A percentile compares a stretch with the other conserved stretches of the same genome.
phyloP scores from a whole-genome alignment of 2,113 vertebrate species.

The Cynopterus brachyotis region DNA sequence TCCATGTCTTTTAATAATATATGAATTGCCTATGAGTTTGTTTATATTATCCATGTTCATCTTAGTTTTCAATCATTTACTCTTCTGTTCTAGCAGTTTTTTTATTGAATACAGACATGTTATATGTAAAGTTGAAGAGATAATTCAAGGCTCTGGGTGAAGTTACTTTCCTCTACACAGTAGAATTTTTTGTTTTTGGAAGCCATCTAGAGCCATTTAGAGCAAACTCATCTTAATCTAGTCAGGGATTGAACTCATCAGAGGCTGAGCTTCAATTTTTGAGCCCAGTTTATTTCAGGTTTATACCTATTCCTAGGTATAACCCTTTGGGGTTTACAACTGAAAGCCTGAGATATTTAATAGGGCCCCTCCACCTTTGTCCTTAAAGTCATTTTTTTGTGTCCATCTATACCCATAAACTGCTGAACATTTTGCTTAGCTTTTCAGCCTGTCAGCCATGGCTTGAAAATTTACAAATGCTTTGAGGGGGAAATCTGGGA shows the following conservation, averaged over 20 bases:
- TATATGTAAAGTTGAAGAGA: not conserved
- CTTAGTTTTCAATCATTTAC: not conserved
- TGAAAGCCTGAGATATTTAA: not conserved
- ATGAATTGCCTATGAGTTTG: not conserved
- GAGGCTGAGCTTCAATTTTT: not conserved
- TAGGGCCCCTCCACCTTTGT: not conserved
- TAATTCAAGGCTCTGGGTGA: not conserved
- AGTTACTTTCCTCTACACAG: not conserved
- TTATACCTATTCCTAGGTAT: not conserved
- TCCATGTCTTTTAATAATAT: not conserved
- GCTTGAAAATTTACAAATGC: not conserved
- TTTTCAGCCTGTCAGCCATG: not conserved
- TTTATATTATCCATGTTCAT: not conserved
- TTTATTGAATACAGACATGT: not conserved
- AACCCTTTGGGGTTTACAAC: not conserved
- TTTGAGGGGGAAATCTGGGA: not conserved
- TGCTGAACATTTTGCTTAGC: not conserved
- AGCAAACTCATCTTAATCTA: not conserved
- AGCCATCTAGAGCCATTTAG: not conserved
- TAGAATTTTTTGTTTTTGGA: not conserved
- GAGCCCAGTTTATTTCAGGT: not conserved
- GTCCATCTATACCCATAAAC: not conserved
- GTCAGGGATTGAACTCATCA: not conserved
- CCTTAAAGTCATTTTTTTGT: not conserved
- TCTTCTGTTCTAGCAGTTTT: not conserved